Evolutionary conservation across 2,113 vertebrate genomes (phyloP).

Genomic region (Dendropsophus ebraccatus): DNA sequence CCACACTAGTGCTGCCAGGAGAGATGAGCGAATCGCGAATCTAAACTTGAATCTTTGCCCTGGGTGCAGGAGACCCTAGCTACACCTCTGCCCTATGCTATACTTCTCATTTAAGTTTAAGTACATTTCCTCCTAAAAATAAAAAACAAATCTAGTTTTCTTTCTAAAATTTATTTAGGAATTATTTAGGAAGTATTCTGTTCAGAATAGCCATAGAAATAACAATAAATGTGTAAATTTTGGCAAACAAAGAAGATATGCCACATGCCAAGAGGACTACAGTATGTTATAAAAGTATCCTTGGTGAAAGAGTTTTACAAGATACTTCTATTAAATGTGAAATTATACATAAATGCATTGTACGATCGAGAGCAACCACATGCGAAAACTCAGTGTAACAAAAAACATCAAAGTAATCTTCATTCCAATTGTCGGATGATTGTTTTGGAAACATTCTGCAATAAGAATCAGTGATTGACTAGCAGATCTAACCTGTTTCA

Average conservation of each 20-base stretch:
- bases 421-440: conserved; percentile 10
- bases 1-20: no score
- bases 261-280: background rate
- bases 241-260: background rate
- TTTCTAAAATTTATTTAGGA: no score
- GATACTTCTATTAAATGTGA: background rate
- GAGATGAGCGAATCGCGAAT: no score
- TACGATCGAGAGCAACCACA: background rate
- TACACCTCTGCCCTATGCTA: no score
- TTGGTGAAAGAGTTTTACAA: background rate
- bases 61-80: no score
- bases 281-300: background rate
- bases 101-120: no score
- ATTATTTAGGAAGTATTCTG: background rate
- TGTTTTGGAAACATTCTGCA: background rate
- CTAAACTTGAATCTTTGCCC: no score
- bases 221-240: background rate
- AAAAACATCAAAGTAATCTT: conserved; percentile 9
- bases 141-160: background rate
- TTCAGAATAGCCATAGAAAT: background rate
- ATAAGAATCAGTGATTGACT: conserved; percentile 33
- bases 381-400: background rate
- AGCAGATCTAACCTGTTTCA: conserved; percentile 10
- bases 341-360: conserved; percentile 37
- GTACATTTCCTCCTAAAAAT: background rate